Evolutionary conservation across 2,797 vertebrate species (phyloP).

Genomic region (Hephaestus fuliginosus): DNA sequence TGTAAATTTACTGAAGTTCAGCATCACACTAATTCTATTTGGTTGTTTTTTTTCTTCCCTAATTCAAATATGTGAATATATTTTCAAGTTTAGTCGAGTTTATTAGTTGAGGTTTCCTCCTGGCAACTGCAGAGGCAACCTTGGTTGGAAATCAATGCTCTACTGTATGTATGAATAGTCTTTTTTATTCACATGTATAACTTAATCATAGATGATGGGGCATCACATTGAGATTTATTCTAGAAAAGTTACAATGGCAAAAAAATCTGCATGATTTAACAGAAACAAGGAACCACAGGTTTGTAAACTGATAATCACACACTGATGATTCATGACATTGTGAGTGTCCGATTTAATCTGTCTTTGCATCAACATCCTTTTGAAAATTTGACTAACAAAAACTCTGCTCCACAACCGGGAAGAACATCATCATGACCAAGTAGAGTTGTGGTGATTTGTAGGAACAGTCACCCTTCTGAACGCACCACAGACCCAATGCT

Average conservation of each 20-base stretch:
- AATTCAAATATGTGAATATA: background rate
- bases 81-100: background rate
- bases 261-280: background rate
- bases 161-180: background rate
- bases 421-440: constrained; percentile 1
- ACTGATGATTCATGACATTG: background rate
- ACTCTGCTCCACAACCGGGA: background rate
- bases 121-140: background rate
- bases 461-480: constrained; percentile 1
- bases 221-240: background rate
- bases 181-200: background rate
- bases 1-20: background rate
- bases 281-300: background rate
- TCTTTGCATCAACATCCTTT: constrained; percentile 39
- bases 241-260: background rate
- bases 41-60: background rate
- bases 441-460: constrained; percentile 21
- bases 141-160: background rate
- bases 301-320: background rate
- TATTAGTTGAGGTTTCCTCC: background rate
- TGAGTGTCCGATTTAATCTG: background rate
- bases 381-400: constrained; percentile 48
- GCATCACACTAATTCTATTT: background rate
- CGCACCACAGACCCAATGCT: background rate
- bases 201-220: background rate